Evolutionary conservation across 2,888 invertebrate species (phyloP).

Genomic region (Cryptocephalus moraei): DNA sequence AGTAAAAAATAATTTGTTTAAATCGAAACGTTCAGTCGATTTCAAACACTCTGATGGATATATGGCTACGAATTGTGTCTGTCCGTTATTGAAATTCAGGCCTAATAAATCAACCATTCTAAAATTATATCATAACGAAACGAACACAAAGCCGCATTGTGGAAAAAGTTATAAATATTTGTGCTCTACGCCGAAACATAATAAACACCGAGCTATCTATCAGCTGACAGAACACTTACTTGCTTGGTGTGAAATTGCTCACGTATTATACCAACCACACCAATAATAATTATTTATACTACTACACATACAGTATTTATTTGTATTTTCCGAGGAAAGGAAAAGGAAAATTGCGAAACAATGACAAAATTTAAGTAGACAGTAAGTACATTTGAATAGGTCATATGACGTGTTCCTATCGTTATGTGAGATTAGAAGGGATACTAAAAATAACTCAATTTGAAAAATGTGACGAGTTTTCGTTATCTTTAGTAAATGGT

Average conservation of each 20-base stretch:
- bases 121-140: slow-evolving; percentile 7
- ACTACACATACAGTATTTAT: no score
- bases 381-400: no score
- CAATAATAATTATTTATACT: no score
- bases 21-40: slow-evolving; percentile 13
- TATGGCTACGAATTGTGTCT: slow-evolving; percentile 14
- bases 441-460: no score
- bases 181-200: slow-evolving; percentile 1
- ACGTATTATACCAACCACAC: no score
- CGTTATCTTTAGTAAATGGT: no score
- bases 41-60: slow-evolving; percentile 17
- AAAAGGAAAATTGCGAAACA: no score
- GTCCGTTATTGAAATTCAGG: slow-evolving; percentile 5
- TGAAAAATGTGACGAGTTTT: no score
- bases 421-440: no score
- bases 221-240: slow-evolving; percentile 8
- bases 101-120: slow-evolving; percentile 5
- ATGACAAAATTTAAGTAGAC: no score
- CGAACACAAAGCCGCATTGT: slow-evolving; percentile 2
- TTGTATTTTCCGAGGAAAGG: no score
- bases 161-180: slow-evolving; percentile 7
- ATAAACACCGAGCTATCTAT: background rate
- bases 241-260: background rate
- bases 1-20: slow-evolving; percentile 16
- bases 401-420: no score